A percentile compares a stretch with the other conserved stretches of the same genome.
These are phyloP conservation scores for Pelochelys cantorii DNA, from an alignment of 2,797 vertebrate genomes.

Conservation along the genomic window DNA sequence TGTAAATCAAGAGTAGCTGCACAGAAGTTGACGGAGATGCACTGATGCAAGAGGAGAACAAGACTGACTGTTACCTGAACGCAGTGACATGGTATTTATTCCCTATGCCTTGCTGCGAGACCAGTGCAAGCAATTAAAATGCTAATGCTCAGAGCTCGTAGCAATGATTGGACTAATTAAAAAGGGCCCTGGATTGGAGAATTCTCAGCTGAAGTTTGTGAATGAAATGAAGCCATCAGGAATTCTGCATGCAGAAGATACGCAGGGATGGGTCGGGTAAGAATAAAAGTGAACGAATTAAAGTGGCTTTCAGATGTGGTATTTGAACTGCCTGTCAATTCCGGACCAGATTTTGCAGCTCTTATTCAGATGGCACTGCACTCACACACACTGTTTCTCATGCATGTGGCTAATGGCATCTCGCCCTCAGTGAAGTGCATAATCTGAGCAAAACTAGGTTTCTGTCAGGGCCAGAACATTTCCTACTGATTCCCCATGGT, in stretches of 20 bases:
- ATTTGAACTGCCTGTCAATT: background rate
- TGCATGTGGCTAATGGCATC: background rate
- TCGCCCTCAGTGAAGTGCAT: fast-evolving
- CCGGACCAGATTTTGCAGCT: background rate
- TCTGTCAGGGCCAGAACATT: background rate
- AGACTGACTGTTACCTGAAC: background rate
- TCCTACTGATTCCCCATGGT: background rate
- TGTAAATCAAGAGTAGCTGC: background rate
- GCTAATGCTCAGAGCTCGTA: background rate
- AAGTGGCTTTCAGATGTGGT: background rate
- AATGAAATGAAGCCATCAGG: background rate
- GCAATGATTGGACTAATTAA: background rate
- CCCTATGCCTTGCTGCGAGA: background rate
- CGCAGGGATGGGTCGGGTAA: fast-evolving
- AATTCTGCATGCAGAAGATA: background rate
- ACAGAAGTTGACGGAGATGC: background rate
- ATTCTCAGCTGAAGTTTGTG: background rate
- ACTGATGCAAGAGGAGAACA: background rate
- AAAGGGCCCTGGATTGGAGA: background rate
- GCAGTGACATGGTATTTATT: background rate
- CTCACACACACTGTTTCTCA: fast-evolving
- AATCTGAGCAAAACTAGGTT: background rate
- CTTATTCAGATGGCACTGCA: fast-evolving
- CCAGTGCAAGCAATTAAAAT: background rate
- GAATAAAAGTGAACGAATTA: background rate